Conservation (phyloP, 2,888 invertebrate genomes). For the Peribatodes rhomboidaria region DNA sequence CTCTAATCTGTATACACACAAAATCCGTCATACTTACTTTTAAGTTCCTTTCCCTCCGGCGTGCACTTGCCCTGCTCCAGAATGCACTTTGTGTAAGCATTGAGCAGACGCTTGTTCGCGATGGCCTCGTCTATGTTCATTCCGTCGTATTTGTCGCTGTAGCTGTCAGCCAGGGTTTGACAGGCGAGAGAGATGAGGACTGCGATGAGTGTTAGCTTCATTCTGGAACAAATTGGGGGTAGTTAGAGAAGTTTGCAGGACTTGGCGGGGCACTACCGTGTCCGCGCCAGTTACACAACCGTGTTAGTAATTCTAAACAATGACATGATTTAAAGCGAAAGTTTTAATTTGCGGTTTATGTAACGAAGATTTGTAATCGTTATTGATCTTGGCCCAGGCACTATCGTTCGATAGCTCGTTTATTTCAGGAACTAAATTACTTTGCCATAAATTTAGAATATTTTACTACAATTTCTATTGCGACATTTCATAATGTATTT, state of each 20-base stretch:
- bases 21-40: conserved; percentile 86
- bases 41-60: conserved; percentile 90
- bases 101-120: conserved; percentile 88
- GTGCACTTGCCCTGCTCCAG: conserved; percentile 89
- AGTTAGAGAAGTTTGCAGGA: background rate
- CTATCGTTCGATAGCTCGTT: no score
- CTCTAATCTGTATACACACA: no score
- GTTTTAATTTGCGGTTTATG: no score
- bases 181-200: conserved; percentile 51
- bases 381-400: no score
- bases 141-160: conserved; percentile 90
- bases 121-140: conserved; percentile 90
- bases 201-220: conserved; percentile 58
- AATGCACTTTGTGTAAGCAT: conserved; percentile 90
- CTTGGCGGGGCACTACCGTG: background rate
- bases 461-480: background rate
- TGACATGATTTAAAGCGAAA: no score
- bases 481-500: background rate
- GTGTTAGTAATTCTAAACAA: no score
- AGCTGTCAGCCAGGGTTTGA: conserved; percentile 59
- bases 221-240: conserved; percentile 50
- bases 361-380: no score
- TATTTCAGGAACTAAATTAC: background rate
- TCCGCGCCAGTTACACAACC: no score
- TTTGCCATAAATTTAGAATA: background rate